Base-by-base conservation (phyloP, 2,113 vertebrate genomes). In the Carassius auratus region DNA sequence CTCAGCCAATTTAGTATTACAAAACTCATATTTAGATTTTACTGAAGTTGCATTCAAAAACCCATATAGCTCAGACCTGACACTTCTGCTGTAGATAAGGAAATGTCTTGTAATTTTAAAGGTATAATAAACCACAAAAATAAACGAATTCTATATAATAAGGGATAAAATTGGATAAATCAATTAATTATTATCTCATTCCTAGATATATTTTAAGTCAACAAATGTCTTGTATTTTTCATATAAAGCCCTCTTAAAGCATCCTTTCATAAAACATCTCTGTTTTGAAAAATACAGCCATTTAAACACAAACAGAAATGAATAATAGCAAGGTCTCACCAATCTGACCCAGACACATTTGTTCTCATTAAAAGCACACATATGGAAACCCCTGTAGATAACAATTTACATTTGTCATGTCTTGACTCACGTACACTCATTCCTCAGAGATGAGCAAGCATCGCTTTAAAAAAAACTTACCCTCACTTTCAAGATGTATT, bases 31-130 rank as follows among this genome's bases (percentile, higher is more conserved):
- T 48, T 48, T 48, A 3, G 45, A 48, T 48, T 48, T 12, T 48
- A 48, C 45, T 12, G 14, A 55, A 17, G 50, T 30, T 33, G 2
- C 1, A 5, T 55, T 68, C 14, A 68, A 50, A 50, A 50, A 14
- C 10, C 45, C 10, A 48, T 48, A 12, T 48, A 14, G 64, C 26
- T 68, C 2, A 15, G 2, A 33, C 2, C n/a, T 59, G 57, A n/a
- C 19, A 9, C 21, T 10, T n/a, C 8, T 68, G 30, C 30, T 68
- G 7, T 36, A 4, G 15, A 7, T 36, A 68, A 17, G 6, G 42
- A 42, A 21, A 30, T 42, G 38, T 78, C 36, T 77, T 78, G 38
- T 83, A 73, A 88, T 88, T 88, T 78, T 17, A 68, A 17, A 19
- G n/a, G 1, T 1, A 66, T 23, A 69, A 15, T 64, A 33, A 69